Evolutionary conservation across 2,797 vertebrate genomes (phyloP).

Genomic region (Nannoperca australis): DNA sequence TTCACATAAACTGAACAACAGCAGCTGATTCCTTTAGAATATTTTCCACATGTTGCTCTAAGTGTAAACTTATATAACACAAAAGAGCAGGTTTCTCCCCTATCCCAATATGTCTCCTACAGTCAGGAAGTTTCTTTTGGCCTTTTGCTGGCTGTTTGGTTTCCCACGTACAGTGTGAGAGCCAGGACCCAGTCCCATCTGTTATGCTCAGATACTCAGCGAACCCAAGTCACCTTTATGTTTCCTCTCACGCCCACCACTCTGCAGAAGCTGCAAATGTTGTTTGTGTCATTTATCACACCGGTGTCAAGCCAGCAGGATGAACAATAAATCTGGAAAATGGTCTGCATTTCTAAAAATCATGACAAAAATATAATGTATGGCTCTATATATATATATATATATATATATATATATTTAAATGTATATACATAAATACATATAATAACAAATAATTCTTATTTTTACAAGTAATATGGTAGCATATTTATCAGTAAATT

Average conservation of each 20-base stretch:
- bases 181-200: slow-evolving; percentile 59
- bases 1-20: not conserved
- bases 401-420: no score
- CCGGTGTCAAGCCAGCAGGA: slow-evolving; percentile 29
- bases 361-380: slow-evolving; percentile 23
- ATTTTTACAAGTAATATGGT: not conserved
- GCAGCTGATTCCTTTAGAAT: not conserved
- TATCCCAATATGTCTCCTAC: slow-evolving; percentile 15
- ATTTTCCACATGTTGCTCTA: not conserved
- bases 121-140: slow-evolving; percentile 49
- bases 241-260: slow-evolving; percentile 58
- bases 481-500: slow-evolving; percentile 2
- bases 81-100: slow-evolving; percentile 10
- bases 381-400: not conserved
- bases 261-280: slow-evolving; percentile 46
- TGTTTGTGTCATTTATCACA: slow-evolving; percentile 61
- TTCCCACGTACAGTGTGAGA: slow-evolving; percentile 53
- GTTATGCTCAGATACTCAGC: slow-evolving; percentile 63
- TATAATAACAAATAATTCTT: no score
- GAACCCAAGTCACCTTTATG: slow-evolving; percentile 66
- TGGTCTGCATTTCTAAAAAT: slow-evolving; percentile 49
- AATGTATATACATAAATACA: no score
- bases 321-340: slow-evolving; percentile 44
- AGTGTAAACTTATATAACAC: not conserved
- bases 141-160: slow-evolving; percentile 35